Evolutionary conservation across 1,140 invertebrate species (phyloP), one percentile per base, ranked within the genome.

Genomic region (Diplogasteroides magnus): DNA sequence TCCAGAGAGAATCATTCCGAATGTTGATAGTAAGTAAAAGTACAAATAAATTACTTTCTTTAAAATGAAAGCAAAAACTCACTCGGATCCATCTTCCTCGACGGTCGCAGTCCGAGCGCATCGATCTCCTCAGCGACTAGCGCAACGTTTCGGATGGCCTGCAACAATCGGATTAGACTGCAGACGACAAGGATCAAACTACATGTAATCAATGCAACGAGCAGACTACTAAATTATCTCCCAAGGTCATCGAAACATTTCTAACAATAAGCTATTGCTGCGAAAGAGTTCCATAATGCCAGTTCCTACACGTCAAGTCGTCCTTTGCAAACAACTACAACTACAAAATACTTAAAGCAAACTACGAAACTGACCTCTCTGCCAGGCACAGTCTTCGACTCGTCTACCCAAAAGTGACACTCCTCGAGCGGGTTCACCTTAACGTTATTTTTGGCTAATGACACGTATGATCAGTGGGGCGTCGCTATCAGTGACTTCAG

Each of bases 321-420:
- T n/a, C n/a, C n/a, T n/a, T n/a, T n/a, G n/a, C n/a, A n/a, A n/a
- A n/a, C n/a, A n/a, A n/a, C n/a, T n/a, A n/a, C n/a, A n/a, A n/a
- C n/a, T n/a, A n/a, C n/a, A n/a, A n/a, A n/a, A n/a, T n/a, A n/a
- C n/a, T n/a, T n/a, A n/a, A n/a, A n/a, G n/a, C n/a, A n/a, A n/a
- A n/a, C 1, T 91, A 90, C n/a, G n/a, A 0, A 90, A 90, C 67
- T 93, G 85, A 1, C 91, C 89, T 76, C 92, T 85, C 59, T 90
- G 87, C 68, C 80, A 27, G 29, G 91, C 89, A 89, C 91, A 91
- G 64, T 89, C 87, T 84, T 83, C n/a, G 86, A 83, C 72, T 87
- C 94, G 85, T 98, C 94, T 0, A 98, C 91, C 96, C 96, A 98
- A 13, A 98, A 93, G n/a, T 94, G 92, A 78, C 92, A 94, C 83